A percentile compares a stretch with the other conserved stretches of the same genome.
phyloP scores from a whole-genome alignment of 2,797 vertebrate genomes.

The Danio kyathit region DNA sequence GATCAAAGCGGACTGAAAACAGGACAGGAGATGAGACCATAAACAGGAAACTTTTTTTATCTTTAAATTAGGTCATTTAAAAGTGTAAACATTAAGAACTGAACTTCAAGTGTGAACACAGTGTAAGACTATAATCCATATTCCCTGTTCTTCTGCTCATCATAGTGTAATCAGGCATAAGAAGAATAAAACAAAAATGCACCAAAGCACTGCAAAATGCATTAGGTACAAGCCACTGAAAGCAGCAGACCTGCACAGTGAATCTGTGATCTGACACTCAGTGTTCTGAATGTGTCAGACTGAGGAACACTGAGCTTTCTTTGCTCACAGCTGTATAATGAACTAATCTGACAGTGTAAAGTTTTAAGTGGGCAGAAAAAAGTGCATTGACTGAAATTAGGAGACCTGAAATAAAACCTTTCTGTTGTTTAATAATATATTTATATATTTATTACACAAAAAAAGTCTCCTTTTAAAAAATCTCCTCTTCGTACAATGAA shows the following conservation, averaged over 20 bases:
- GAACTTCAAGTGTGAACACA: too few species aligned
- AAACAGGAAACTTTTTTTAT: too few species aligned
- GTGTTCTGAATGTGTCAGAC: conserved; percentile 1
- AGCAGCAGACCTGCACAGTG: conserved; percentile 7
- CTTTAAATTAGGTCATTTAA: too few species aligned
- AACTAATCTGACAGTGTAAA: neutral
- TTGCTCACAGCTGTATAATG: neutral
- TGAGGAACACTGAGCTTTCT: neutral
- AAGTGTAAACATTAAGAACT: too few species aligned
- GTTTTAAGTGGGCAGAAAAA: neutral
- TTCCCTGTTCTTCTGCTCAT: neutral
- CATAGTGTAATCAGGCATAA: conserved; percentile 47
- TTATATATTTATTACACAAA: too few species aligned
- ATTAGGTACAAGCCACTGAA: conserved; percentile 59
- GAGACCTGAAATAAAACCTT: neutral
- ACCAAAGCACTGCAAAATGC: conserved; percentile 67
- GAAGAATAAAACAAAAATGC: conserved; percentile 28
- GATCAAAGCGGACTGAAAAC: too few species aligned
- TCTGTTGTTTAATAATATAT: too few species aligned
- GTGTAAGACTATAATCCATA: neutral
- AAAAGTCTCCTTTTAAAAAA: too few species aligned
- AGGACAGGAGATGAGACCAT: too few species aligned
- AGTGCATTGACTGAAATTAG: neutral
- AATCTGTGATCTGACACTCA: conserved; percentile 17
- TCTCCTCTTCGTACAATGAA: too few species aligned